phyloP scores from a whole-genome alignment of 1,140 invertebrate species.

The Aphidius gifuensis region DNA sequence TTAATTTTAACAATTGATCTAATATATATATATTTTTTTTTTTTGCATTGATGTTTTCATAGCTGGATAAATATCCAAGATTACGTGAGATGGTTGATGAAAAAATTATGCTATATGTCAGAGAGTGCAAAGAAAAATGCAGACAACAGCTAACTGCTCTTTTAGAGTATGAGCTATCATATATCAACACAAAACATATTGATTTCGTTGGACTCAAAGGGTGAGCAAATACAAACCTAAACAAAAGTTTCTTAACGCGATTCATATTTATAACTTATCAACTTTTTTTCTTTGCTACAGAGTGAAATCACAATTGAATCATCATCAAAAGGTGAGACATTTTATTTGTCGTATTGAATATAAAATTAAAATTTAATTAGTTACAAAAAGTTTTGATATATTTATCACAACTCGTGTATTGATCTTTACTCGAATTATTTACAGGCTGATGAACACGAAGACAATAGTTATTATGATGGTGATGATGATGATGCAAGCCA shows the following conservation, averaged over 20 bases:
- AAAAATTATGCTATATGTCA: conserved; percentile 91
- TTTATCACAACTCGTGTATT: conserved; percentile 8
- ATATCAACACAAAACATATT: conserved; percentile 99
- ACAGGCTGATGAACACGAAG: background rate
- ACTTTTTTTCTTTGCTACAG: too few species aligned
- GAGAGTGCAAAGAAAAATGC: conserved; percentile 93
- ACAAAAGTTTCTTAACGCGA: background rate
- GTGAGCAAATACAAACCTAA: conserved; percentile 62
- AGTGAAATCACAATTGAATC: too few species aligned
- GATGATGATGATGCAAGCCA: background rate
- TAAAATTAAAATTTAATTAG: too few species aligned
- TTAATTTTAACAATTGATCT: conserved; percentile 55
- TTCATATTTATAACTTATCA: background rate
- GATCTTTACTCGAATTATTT: conserved; percentile 10
- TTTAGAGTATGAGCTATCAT: conserved; percentile 96
- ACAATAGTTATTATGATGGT: conserved; percentile 4
- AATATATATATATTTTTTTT: background rate
- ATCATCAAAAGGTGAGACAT: too few species aligned
- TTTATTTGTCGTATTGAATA: too few species aligned
- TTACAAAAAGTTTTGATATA: too few species aligned
- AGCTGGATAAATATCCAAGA: conserved; percentile 96
- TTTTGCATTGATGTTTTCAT: conserved; percentile 24
- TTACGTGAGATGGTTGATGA: conserved; percentile 96
- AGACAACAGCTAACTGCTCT: conserved; percentile 92
- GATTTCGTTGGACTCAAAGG: conserved; percentile 99